These are phyloP conservation scores for Microcebus murinus DNA, from an alignment of 2,113 vertebrate species.

Conservation along the genomic window DNA sequence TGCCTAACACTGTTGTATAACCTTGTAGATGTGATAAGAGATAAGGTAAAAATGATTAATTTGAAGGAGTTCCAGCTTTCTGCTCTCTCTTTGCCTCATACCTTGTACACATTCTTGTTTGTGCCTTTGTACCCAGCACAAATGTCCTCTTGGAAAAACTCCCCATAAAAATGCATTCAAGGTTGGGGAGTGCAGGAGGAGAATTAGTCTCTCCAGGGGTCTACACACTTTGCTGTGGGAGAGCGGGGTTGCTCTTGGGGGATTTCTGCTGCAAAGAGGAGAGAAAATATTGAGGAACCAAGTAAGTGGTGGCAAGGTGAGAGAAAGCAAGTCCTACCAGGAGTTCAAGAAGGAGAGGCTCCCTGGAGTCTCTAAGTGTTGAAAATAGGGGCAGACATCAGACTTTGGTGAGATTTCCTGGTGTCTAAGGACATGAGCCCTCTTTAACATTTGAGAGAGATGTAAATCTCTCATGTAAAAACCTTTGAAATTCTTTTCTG, in stretches of 20 bases:
- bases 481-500: slow-evolving; percentile 8
- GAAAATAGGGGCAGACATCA: not conserved
- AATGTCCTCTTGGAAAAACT: not conserved
- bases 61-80: not conserved
- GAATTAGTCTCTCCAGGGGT: not conserved
- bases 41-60: not conserved
- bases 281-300: not conserved
- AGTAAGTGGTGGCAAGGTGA: not conserved
- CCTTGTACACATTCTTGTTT: not conserved
- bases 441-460: not conserved
- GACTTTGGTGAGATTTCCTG: not conserved
- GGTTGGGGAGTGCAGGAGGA: not conserved
- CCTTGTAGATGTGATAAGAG: not conserved
- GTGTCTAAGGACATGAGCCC: not conserved
- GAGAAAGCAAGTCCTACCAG: not conserved
- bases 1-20: not conserved
- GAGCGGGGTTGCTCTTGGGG: not conserved
- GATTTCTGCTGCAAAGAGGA: not conserved
- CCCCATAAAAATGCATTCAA: not conserved
- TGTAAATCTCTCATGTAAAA: not conserved
- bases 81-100: not conserved
- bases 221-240: not conserved
- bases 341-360: not conserved
- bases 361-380: not conserved
- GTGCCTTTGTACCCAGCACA: not conserved